Percentiles rank a stretch among this genome's conserved stretches.
Conservation (phyloP, 2,113 vertebrate genomes). For the Cavia aperea region DNA sequence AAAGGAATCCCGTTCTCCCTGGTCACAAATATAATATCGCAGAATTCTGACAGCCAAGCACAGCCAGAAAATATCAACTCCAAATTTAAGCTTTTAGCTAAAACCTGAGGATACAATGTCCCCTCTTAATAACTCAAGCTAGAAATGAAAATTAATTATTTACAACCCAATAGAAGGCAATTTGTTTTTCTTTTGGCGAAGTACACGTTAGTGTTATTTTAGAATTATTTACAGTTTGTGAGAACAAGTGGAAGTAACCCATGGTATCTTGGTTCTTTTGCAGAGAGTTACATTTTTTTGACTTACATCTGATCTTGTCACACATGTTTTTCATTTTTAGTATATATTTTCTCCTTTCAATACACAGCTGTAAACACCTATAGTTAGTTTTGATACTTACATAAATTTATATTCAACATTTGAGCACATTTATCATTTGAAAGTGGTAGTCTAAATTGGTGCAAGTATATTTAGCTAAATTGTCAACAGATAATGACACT, state of each 20-base stretch:
- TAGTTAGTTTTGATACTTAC: slow-evolving; percentile 7
- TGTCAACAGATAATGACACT: slow-evolving; percentile 39
- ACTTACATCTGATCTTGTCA: not conserved
- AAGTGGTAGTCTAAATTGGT: slow-evolving; percentile 49
- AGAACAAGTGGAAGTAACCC: slow-evolving; percentile 62
- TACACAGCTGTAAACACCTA: slow-evolving; percentile 1
- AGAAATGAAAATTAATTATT: slow-evolving; percentile 70
- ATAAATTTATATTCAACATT: slow-evolving; percentile 52
- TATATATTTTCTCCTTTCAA: slow-evolving; percentile 24
- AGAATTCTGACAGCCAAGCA: not conserved
- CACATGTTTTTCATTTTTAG: not conserved
- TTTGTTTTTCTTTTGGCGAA: slow-evolving; percentile 67
- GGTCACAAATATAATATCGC: not conserved
- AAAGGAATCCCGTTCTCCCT: not conserved
- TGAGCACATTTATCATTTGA: slow-evolving; percentile 20
- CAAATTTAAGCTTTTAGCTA: slow-evolving; percentile 50
- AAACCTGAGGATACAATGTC: slow-evolving; percentile 52
- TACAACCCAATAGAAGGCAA: slow-evolving; percentile 63
- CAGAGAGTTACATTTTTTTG: slow-evolving; percentile 39
- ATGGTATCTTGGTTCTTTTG: slow-evolving; percentile 45
- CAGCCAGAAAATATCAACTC: slow-evolving; percentile 1
- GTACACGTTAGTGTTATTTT: slow-evolving; percentile 64
- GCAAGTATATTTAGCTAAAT: slow-evolving; percentile 50
- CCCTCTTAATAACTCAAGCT: slow-evolving; percentile 55
- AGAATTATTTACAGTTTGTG: slow-evolving; percentile 59